phyloP scores from a whole-genome alignment of 2,797 vertebrate genomes.

The Artibeus jamaicensis region DNA sequence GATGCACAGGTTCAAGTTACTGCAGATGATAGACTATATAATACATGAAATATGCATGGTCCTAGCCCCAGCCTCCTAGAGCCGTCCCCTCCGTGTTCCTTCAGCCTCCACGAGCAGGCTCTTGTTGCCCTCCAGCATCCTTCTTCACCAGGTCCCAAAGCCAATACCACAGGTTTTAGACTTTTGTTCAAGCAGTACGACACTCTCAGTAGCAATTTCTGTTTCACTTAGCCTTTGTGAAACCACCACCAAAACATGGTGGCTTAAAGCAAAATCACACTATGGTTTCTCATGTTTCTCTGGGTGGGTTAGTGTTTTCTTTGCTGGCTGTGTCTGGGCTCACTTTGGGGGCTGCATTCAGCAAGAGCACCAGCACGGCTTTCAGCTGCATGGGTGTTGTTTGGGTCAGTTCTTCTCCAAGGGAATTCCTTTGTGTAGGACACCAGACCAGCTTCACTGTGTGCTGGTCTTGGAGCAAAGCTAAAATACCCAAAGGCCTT shows the following conservation, averaged over 20 bases:
- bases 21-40: not conserved
- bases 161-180: not conserved
- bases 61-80: not conserved
- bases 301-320: not conserved
- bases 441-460: not conserved
- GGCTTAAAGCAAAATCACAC: not conserved
- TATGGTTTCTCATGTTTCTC: not conserved
- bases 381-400: too few relatives aligned
- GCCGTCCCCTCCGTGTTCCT: not conserved
- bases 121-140: not conserved
- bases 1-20: not conserved
- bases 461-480: not conserved
- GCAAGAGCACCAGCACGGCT: not conserved
- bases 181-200: not conserved
- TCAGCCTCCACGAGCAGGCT: not conserved
- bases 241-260: not conserved
- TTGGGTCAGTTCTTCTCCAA: not conserved
- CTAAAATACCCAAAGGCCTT: not conserved
- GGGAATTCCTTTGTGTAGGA: not conserved
- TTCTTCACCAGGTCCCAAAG: not conserved
- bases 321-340: not conserved
- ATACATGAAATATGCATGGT: accelerated
- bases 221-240: not conserved
- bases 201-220: not conserved
- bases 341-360: not conserved